These are phyloP conservation scores for Lamellibrachia luymesi DNA, from an alignment of 1,140 invertebrate species.

Conservation along the genomic window DNA sequence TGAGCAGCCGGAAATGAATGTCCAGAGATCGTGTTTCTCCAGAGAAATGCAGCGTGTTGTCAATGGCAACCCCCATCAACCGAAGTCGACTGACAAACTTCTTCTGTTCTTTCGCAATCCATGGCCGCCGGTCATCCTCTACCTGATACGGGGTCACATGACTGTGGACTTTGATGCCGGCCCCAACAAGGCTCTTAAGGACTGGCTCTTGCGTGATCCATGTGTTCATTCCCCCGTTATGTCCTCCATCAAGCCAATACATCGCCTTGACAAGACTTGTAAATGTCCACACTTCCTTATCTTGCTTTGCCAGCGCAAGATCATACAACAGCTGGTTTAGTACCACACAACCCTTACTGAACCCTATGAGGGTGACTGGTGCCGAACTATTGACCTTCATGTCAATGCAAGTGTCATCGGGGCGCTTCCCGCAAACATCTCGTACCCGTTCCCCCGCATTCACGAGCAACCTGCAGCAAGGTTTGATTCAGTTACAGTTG, in stretches of 20 bases:
- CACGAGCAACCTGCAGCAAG: background rate
- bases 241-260: slow-evolving; percentile 86
- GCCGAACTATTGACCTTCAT: background rate
- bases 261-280: slow-evolving; percentile 61
- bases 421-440: background rate
- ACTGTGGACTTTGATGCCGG: slow-evolving; percentile 57
- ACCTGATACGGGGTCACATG: slow-evolving; percentile 84
- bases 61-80: slow-evolving; percentile 65
- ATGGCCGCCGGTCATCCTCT: slow-evolving; percentile 70
- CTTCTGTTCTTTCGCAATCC: slow-evolving; percentile 79
- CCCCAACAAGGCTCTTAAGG: slow-evolving; percentile 67
- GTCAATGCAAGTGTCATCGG: background rate
- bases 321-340: slow-evolving; percentile 86
- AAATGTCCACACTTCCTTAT: slow-evolving; percentile 34
- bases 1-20: slow-evolving; percentile 63
- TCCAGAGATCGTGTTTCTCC: slow-evolving; percentile 64
- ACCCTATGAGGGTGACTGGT: slow-evolving; percentile 65
- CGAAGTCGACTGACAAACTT: slow-evolving; percentile 69
- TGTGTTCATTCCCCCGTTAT: slow-evolving; percentile 76
- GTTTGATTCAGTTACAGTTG: slow-evolving; percentile 28
- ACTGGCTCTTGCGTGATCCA: slow-evolving; percentile 77
- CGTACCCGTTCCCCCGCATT: slow-evolving; percentile 27
- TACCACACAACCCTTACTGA: slow-evolving; percentile 89
- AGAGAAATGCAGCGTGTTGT: slow-evolving; percentile 68
- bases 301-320: slow-evolving; percentile 60